Evolutionary conservation across 2,797 vertebrate genomes (phyloP).

Genomic region (Phrynocephalus guinanensis): DNA sequence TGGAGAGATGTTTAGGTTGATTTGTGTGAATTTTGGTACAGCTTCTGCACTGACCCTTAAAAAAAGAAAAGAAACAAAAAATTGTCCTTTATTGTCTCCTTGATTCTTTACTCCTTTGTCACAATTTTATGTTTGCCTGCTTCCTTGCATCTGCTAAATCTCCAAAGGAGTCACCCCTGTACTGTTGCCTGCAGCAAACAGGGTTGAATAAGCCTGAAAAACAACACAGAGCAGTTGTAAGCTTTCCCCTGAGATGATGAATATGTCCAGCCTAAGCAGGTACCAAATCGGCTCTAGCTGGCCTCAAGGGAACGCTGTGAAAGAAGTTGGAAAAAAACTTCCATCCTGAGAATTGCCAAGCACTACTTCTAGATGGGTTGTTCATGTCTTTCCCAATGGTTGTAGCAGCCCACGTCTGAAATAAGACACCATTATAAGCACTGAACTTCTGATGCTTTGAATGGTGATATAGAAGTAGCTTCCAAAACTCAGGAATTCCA

Average conservation of each 20-base stretch:
- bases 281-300: conserved; percentile 44
- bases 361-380: conserved; percentile 10
- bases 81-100: conserved; percentile 53
- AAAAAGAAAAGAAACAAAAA: conserved; percentile 50
- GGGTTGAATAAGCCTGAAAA: conserved; percentile 25
- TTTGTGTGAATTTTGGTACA: conserved; percentile 52
- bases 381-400: conserved; percentile 4
- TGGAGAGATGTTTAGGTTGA: conserved; percentile 15
- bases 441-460: neutral
- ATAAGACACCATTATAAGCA: conserved; percentile 22
- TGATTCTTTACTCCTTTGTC: conserved; percentile 61
- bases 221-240: neutral
- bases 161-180: conserved; percentile 59
- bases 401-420: conserved; percentile 16
- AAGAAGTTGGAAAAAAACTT: conserved; percentile 40
- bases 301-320: conserved; percentile 25
- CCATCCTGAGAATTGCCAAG: conserved; percentile 38
- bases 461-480: neutral
- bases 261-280: conserved; percentile 35
- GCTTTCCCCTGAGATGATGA: conserved; percentile 47
- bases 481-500: too few species aligned
- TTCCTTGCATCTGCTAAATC: conserved; percentile 59
- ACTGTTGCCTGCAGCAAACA: conserved; percentile 52
- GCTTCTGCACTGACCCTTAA: conserved; percentile 48
- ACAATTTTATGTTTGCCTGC: conserved; percentile 60